phyloP scores from a whole-genome alignment of 1,140 invertebrate genomes.

The Steinernema feltiae region DNA sequence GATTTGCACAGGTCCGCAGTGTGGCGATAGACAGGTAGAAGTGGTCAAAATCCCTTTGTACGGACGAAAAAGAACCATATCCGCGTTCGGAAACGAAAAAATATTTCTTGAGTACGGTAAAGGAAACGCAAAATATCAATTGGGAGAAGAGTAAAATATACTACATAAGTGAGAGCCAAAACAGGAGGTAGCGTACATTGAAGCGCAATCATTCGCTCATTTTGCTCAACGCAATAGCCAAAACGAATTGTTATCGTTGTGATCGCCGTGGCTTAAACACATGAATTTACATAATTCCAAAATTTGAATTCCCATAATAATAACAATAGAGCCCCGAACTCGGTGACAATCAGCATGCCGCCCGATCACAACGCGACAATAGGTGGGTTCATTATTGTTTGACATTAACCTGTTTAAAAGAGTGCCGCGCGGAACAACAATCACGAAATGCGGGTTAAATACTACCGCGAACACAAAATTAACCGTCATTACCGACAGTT shows the following conservation, averaged over 20 bases:
- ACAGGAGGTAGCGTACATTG: too few species aligned
- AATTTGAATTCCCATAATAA: too few species aligned
- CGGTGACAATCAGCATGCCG: neutral
- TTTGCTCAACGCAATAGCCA: too few species aligned
- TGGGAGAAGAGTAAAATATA: too few species aligned
- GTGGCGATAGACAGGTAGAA: neutral
- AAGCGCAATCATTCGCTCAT: too few species aligned
- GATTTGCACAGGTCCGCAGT: slow-evolving; percentile 12
- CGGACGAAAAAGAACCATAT: neutral
- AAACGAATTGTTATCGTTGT: too few species aligned
- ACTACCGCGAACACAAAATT: neutral
- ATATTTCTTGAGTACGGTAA: too few species aligned
- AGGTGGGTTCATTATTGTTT: slow-evolving; percentile 7
- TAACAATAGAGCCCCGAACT: too few species aligned
- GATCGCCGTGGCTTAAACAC: too few species aligned
- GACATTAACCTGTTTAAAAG: slow-evolving; percentile 9
- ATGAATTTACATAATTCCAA: neutral
- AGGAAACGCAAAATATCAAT: too few species aligned
- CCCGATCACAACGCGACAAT: neutral
- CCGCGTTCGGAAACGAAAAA: too few species aligned
- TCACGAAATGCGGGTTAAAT: slow-evolving; percentile 9
- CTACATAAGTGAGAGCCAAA: too few species aligned
- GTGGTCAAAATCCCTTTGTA: neutral
- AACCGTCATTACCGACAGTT: neutral
- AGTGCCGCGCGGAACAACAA: neutral